Conservation (phyloP, 2,888 invertebrate species). For the Chelonus formosanus region DNA sequence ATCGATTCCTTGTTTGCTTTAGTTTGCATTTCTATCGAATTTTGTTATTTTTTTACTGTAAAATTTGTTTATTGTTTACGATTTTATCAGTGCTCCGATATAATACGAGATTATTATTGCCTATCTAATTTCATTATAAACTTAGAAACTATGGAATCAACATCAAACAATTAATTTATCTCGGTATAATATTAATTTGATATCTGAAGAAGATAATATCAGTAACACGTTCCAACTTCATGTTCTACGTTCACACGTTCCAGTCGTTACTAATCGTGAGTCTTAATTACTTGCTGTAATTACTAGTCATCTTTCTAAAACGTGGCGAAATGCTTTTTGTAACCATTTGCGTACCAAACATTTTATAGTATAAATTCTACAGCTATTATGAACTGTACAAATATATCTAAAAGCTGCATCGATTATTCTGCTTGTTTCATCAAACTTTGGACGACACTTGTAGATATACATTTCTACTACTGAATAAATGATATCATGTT, state of each 20-base stretch:
- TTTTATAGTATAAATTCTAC: too few species aligned
- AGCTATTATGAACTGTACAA: too few species aligned
- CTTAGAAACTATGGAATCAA: neutral
- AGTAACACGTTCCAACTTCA: slow-evolving; percentile 51
- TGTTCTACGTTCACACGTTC: slow-evolving; percentile 47
- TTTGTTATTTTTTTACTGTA: slow-evolving; percentile 13
- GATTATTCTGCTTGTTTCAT: too few species aligned
- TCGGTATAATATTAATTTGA: slow-evolving; percentile 46
- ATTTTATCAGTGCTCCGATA: neutral
- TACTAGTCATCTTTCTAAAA: slow-evolving; percentile 48
- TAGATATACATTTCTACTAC: too few species aligned
- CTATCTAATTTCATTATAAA: slow-evolving; percentile 1
- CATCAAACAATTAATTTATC: slow-evolving; percentile 2
- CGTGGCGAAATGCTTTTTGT: slow-evolving; percentile 36
- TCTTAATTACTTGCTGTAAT: slow-evolving; percentile 54
- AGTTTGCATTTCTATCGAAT: neutral
- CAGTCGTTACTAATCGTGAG: slow-evolving; percentile 48
- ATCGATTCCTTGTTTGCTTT: slow-evolving; percentile 39
- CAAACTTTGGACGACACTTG: too few species aligned
- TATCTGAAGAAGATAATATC: slow-evolving; percentile 48
- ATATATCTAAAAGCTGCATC: too few species aligned
- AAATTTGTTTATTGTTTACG: neutral
- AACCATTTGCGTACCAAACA: neutral
- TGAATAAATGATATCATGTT: too few species aligned
- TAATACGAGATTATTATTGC: neutral